Evolutionary conservation across 2,113 vertebrate genomes (phyloP), one percentile per base, ranked within the genome.

Genomic region (Indicator indicator): DNA sequence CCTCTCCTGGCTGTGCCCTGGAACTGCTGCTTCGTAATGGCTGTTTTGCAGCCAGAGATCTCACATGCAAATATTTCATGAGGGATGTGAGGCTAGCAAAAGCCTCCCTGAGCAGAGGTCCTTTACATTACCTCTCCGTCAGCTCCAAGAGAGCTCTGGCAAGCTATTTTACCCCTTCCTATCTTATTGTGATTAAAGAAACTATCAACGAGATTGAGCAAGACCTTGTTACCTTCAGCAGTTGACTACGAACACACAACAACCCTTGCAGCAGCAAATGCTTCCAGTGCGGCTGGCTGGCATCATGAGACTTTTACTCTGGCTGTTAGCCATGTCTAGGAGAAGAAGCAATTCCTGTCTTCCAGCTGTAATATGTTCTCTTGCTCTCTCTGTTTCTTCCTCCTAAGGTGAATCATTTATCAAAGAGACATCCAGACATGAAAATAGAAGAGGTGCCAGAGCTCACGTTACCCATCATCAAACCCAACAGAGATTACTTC

Each of bases 401-500:
- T 76, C 67, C 78, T 93, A 67, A 99, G 99, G 99, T 99, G 33
- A 99, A 99, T 98, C 99, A 99, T 96, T 97, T 99, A 95, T 99
- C 99, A 88, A 99, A 99, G 95, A 98, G 99, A 54, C 99, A 99
- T 95, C 99, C 99, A 48, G 99, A 99, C 92, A 99, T 99, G 99
- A 98, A 99, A 88, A 99, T 99, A 64, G 99, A 99, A 79, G 99
- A 99, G 62, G 99, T 99, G 88, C 99, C 99, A 11, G 99, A 99
- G 97, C 97, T 99, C 77, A 99, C 99, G 0, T 96, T 99, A 81
- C 99, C 99, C 82, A 99, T 99, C 95, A 99, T 99, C 97, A 99
- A 99, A 90, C 99, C 99, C 94, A 99, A 99, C 97, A 98, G 99
- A 36, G 99, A 99, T 94, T 99, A 99, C 97, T 99, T 99, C 94